Evolutionary conservation across 2,888 invertebrate species (phyloP).

Genomic region (Hyposoter dolosus): DNA sequence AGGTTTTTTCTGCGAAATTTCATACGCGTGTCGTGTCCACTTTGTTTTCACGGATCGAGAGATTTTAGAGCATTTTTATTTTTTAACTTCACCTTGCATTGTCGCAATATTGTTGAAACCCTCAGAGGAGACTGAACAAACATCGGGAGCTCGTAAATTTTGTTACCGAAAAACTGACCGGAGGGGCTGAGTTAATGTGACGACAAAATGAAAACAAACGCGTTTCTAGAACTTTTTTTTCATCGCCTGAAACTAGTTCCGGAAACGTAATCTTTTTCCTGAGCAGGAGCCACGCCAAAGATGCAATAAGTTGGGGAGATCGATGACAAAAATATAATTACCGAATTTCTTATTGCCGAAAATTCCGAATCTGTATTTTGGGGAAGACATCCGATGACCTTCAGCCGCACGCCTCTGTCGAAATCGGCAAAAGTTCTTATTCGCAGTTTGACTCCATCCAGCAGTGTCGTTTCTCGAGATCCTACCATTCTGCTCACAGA

Average conservation of each 20-base stretch:
- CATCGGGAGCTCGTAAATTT: background rate
- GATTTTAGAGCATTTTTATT: no score
- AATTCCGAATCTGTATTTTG: background rate
- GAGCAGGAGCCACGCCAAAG: background rate
- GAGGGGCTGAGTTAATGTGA: background rate
- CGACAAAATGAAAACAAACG: background rate
- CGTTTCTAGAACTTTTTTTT: background rate
- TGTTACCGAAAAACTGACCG: background rate
- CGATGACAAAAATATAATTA: background rate
- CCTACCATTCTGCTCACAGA: no score
- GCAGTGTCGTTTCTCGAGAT: no score
- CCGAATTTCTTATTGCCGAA: background rate
- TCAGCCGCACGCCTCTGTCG: background rate
- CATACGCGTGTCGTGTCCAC: no score
- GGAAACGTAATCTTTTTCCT: background rate
- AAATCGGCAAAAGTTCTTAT: background rate
- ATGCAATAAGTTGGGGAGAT: background rate
- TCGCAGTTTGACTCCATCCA: background rate
- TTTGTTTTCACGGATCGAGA: no score
- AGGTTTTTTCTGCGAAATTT: no score
- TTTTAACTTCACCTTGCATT: background rate
- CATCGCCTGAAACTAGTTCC: background rate
- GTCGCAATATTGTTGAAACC: background rate
- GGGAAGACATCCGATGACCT: background rate
- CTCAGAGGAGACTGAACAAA: background rate